Evolutionary conservation across 2,888 invertebrate species (phyloP), one percentile per base, ranked within the genome.

Genomic region (Steinernema carpocapsae): DNA sequence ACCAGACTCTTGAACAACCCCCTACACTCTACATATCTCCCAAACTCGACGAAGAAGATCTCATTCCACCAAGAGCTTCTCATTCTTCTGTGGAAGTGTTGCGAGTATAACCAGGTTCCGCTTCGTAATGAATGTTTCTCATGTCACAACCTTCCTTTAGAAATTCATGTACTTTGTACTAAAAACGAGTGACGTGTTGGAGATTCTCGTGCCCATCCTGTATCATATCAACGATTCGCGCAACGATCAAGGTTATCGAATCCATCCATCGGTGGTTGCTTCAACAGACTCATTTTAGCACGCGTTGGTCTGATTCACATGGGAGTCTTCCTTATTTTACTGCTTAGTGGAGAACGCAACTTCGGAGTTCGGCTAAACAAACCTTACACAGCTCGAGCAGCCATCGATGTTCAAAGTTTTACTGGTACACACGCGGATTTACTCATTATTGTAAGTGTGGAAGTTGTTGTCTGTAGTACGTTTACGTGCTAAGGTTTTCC

Each of bases 301-400:
- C 92, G 97, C 71, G 96, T 99, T 70, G 99, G 99, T 0, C 91
- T 99, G 14, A 97, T 99, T 93, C 99, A 99, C 88, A 99, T 99
- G 88, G 97, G 99, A 17, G 97, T 99, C 17, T 99, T 99, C 88
- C 97, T 99, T 85, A 91, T 99, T 12, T 91, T 99, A 2, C 90
- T 99, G 22, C 90, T 99, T 46, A 97, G 97, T 78, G 99, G 99
- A 2, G 99, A 99, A 89, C 91, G 99, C 0, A 99, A 99, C 90
- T 97, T 99, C 89, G 99, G 99, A 70, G 99, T 99, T n/a, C 92
- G 99, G 22, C 91, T 99, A 17, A 99, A 99, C 90, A 99, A 99
- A 90, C 97, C 99, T 0, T 99, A 97, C 90, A 93, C 94, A 0
- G 94, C 96, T 1, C 93, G 95, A n/a, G 94, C 97, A 79, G 96